Evolutionary conservation across 2,888 invertebrate species (phyloP), one percentile per base, ranked within the genome.

Genomic region (Orchesella flavescens): DNA sequence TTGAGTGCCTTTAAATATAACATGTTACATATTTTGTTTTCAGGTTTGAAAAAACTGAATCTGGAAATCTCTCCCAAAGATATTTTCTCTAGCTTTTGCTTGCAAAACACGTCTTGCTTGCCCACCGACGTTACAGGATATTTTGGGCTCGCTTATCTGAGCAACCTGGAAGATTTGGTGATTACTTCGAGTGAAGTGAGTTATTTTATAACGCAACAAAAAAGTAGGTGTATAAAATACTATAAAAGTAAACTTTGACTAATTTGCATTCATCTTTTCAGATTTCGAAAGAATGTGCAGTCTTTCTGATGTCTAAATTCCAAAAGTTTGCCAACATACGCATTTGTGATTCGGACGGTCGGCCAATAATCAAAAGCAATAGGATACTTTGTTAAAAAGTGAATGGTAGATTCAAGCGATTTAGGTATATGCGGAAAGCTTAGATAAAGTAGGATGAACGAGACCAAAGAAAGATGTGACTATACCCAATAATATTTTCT

Each of bases 51-150:
- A 53, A 85, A 83, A 24, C 53, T 85, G 57, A 49, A 59, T 61
- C 53, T 85, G 68, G 85, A 85, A 68, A 81, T 80, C 49, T 80
- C 75, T 43, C 80, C 85, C 1, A 80, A 63, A 21, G 83, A 83
- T 15, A 75, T 78, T 34, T 77, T 79, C 46, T 79, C 78, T 15
- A 73, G 72, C 57, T 73, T 83, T 49, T 75, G 82, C 34, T 17
- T 75, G 12, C 72, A 76, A 24, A 83, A 69, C 17, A 76, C 85
- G 53, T 76, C 85, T 13, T 85, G 83, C 44, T 55, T 85, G 19
- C 83, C 83, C 0, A 83, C 85, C 0, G 83, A 85, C 57, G 77
- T 85, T 59, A 76, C 83, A 12, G 85, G 85, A 9, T 85, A 81
- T 23, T 83, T 85, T 77, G 85, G 75, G 61, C 44, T 85, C 3